Evolutionary conservation across 2,888 invertebrate genomes (phyloP).

Genomic region (Euclidia mi): DNA sequence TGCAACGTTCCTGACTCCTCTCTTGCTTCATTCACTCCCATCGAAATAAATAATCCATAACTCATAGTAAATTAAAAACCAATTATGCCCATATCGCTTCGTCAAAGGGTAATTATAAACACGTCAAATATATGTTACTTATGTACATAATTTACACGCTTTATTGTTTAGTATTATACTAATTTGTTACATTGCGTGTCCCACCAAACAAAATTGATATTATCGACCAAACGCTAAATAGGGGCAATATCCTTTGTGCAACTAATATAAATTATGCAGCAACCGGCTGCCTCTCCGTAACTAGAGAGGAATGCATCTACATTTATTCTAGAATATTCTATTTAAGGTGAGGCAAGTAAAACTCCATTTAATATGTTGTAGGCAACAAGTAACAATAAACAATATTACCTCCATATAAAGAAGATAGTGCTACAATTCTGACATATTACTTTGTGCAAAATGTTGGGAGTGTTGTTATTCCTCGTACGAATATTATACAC

Average conservation of each 20-base stretch:
- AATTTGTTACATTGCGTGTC: conserved; percentile 12
- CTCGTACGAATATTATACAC: conserved; percentile 49
- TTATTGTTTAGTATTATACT: conserved; percentile 5
- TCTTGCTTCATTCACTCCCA: too few relatives aligned
- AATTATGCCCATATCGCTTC: too few relatives aligned
- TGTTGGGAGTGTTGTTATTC: conserved; percentile 51
- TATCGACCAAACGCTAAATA: conserved; percentile 3
- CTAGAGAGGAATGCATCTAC: too few relatives aligned
- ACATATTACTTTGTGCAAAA: too few relatives aligned
- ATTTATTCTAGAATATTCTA: too few relatives aligned
- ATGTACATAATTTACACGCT: conserved; percentile 2
- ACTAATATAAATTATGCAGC: conserved; percentile 6
- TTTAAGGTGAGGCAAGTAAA: too few relatives aligned
- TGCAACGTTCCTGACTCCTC: too few relatives aligned
- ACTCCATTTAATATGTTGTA: conserved; percentile 40
- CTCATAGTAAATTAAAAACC: too few relatives aligned
- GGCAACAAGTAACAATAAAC: conserved; percentile 49
- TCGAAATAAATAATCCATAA: too few relatives aligned
- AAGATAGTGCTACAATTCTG: conserved; percentile 54
- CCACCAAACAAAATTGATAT: conserved; percentile 3
- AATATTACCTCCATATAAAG: conserved; percentile 48
- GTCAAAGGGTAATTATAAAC: too few relatives aligned
- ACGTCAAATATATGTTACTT: too few relatives aligned
- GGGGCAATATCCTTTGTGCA: conserved; percentile 3
- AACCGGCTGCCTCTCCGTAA: not conserved